These are phyloP conservation scores for Didymodactylos carnosus DNA, from an alignment of 2,888 invertebrate species.

Conservation along the genomic window DNA sequence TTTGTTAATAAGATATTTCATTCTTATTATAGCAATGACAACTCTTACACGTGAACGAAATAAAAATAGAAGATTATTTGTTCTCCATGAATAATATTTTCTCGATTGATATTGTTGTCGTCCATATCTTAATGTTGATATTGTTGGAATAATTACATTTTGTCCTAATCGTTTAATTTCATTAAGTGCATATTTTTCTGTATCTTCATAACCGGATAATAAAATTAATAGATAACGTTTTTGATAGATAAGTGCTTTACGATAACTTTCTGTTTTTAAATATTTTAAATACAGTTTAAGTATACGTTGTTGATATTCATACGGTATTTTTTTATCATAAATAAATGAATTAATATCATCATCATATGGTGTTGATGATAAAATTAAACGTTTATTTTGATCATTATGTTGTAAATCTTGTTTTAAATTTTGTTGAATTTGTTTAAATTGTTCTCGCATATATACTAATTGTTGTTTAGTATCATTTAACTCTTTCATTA, in stretches of 20 bases:
- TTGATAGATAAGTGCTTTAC: constrained; percentile 69
- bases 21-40: neutral
- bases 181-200: constrained; percentile 20
- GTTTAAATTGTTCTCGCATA: neutral
- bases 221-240: constrained; percentile 62
- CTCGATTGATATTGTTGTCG: neutral
- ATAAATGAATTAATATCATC: no score
- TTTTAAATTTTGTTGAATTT: neutral
- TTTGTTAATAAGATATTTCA: neutral
- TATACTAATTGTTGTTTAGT: neutral
- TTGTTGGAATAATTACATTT: neutral
- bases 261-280: constrained; percentile 58
- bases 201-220: constrained; percentile 42
- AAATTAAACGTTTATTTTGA: no score
- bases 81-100: neutral
- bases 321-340: no score
- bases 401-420: neutral
- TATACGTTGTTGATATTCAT: no score
- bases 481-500: neutral
- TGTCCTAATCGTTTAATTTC: neutral
- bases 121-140: neutral
- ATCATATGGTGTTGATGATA: no score
- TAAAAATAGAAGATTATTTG: neutral
- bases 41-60: neutral
- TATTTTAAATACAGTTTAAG: constrained; percentile 8